Conservation (phyloP, 2,888 invertebrate genomes). For the Pristionchus mayeri region DNA sequence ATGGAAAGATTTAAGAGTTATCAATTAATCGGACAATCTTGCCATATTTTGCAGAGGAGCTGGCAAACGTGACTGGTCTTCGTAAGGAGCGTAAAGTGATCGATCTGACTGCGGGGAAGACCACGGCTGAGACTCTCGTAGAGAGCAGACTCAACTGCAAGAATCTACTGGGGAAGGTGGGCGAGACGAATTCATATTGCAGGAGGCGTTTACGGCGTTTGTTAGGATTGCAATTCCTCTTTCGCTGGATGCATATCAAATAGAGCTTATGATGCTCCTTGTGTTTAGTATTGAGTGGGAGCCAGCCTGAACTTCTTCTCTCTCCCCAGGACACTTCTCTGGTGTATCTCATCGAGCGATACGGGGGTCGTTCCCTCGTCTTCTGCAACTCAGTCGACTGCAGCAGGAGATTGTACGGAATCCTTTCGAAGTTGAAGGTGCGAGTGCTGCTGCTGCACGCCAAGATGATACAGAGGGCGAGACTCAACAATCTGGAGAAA, state of each 20-base stretch:
- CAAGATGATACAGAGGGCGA: slow-evolving; percentile 91
- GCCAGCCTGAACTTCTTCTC: background rate
- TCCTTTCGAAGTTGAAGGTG: slow-evolving; percentile 75
- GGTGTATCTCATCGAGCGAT: slow-evolving; percentile 88
- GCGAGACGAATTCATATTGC: background rate
- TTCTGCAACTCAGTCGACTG: slow-evolving; percentile 89
- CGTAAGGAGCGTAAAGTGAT: slow-evolving; percentile 83
- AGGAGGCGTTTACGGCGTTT: background rate
- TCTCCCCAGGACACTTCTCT: slow-evolving; percentile 86
- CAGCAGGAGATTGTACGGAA: slow-evolving; percentile 83
- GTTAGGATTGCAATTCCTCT: background rate
- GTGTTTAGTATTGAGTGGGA: no score
- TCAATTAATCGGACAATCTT: background rate
- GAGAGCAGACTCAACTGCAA: slow-evolving; percentile 85
- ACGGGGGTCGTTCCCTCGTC: slow-evolving; percentile 92
- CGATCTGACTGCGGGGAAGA: slow-evolving; percentile 88
- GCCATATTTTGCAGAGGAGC: slow-evolving; percentile 5
- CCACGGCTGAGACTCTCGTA: slow-evolving; percentile 86
- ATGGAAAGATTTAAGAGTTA: background rate
- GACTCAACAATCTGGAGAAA: slow-evolving; percentile 93
- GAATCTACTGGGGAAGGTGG: slow-evolving; percentile 72
- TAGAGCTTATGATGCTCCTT: no score
- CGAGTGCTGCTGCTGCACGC: slow-evolving; percentile 80
- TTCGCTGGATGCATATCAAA: no score
- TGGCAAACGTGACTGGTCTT: slow-evolving; percentile 61